Evolutionary conservation across 2,888 invertebrate genomes (phyloP), one percentile per base, ranked within the genome.

Genomic region (Polydrusus cervinus): DNA sequence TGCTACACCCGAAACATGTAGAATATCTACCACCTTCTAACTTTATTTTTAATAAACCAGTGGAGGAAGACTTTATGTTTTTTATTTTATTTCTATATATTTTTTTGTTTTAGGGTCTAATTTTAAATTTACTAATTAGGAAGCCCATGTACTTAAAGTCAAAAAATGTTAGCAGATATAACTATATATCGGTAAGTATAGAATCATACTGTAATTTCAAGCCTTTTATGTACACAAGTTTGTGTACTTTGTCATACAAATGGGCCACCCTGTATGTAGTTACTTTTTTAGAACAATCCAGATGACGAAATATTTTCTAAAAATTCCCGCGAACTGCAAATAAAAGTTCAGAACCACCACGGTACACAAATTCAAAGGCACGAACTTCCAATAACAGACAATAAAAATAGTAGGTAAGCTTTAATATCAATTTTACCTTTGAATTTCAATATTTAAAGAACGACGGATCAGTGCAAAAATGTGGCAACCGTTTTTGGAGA

Each of bases 241-340:
- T n/a, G n/a, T n/a, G n/a, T n/a, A n/a, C n/a, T n/a, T n/a, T n/a
- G n/a, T n/a, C n/a, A n/a, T n/a, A n/a, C n/a, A n/a, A n/a, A n/a
- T n/a, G n/a, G n/a, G n/a, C n/a, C n/a, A n/a, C n/a, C n/a, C n/a
- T n/a, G n/a, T n/a, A n/a, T n/a, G n/a, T n/a, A n/a, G n/a, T n/a
- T n/a, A n/a, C n/a, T 16, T 30, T 72, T 61, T 68, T 70, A 84
- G 84, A 78, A 80, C 6, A 78, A 80, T 64, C 81, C 82, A 0
- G 85, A 85, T 68, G 86, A 85, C 60, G 90, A 91, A 84, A 89
- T 91, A 79, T 90, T 90, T 79, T 89, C 90, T 0, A 84, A 86
- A 78, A 85, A 83, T 68, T 76, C 81, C 8, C 81, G 83, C 55
- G 85, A 85, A 78, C 76, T 85, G 18, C 84, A 85, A 79, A 84